Base-by-base conservation (phyloP, 2,888 invertebrate species). In the Blomia tropicalis region DNA sequence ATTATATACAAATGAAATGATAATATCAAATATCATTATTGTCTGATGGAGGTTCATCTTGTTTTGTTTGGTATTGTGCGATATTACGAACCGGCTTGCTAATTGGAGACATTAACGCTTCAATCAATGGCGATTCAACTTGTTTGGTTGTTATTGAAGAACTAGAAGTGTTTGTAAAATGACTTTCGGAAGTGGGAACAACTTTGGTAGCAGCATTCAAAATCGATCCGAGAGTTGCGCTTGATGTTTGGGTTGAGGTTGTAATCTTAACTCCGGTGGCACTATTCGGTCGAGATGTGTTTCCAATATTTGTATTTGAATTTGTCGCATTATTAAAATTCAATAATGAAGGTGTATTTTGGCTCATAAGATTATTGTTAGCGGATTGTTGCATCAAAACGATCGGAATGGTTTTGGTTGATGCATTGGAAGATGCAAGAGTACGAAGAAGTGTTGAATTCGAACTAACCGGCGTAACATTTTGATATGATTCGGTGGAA, bases 221-320 rank as follows among this genome's bases (percentile, higher is more conserved):
- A 47, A 47, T 47, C 7, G 47, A 47, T 95, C 89, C 96, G 95
- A 96, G 77, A 96, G 96, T 64, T 96, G 77, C 31, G 89, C 88
- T 67, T 83, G 82, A 79, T 95, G 95, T 71, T 95, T 76, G 2
- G 74, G 73, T 47, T 22, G 47, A 17, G 2, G 47, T 47, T 3
- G 47, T 47, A 14, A 47, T 47, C 22, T 47, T 47, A 25, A 22
- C 22, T 23, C 7, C 36, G 36, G 36, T 11, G 7, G 47, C 11
- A 25, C 11, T 14, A 47, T 22, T 47, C 2, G 2, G 47, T 47
- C 47, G 3, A 19, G 2, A 22, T 23, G 47, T 3, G 17, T 25
- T 17, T 23, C 22, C 11, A n/a, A n/a, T n/a, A 19, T 25, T 17
- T 14, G 11, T 47, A 5, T 22, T 25, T 22, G 47, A 47, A 25